These are phyloP conservation scores for Telmatherina bonti DNA, from an alignment of 2,797 vertebrate genomes.

Conservation along the genomic window DNA sequence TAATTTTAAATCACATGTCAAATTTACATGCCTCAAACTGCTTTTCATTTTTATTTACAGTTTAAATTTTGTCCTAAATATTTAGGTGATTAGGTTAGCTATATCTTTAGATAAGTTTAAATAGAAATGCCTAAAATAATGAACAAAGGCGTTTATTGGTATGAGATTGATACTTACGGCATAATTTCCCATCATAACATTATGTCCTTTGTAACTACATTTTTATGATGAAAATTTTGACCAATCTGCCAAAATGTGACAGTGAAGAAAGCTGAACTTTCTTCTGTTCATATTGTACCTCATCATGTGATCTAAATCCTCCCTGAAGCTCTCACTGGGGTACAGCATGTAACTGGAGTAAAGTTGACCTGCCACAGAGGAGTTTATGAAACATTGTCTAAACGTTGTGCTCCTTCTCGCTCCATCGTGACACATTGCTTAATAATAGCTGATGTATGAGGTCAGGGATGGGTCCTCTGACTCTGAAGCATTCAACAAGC, in stretches of 20 bases:
- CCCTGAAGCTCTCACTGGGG: slow-evolving; percentile 23
- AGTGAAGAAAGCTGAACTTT: slow-evolving; percentile 3
- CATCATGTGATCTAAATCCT: slow-evolving; percentile 30
- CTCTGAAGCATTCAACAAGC: slow-evolving; percentile 10
- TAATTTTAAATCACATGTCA: too few species aligned
- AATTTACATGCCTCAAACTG: background rate
- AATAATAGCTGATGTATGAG: slow-evolving; percentile 58
- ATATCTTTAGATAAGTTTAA: background rate
- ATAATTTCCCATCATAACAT: background rate
- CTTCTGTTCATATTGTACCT: slow-evolving; percentile 20
- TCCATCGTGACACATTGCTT: slow-evolving; percentile 39
- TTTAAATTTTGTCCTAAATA: background rate
- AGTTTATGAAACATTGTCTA: slow-evolving; percentile 68
- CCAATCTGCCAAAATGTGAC: background rate
- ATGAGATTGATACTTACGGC: background rate
- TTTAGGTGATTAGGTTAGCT: too few species aligned
- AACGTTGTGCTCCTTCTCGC: slow-evolving; percentile 18
- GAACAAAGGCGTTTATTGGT: background rate
- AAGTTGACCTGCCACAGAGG: slow-evolving; percentile 63
- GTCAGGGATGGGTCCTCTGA: slow-evolving; percentile 39
- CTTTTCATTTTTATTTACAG: background rate
- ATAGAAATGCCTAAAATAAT: background rate
- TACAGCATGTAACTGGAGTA: slow-evolving; percentile 65
- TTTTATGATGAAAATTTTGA: background rate
- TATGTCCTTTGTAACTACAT: background rate